Evolutionary conservation across 2,797 vertebrate genomes (phyloP), one percentile per base, ranked within the genome.

Genomic region (Liparis tanakae): DNA sequence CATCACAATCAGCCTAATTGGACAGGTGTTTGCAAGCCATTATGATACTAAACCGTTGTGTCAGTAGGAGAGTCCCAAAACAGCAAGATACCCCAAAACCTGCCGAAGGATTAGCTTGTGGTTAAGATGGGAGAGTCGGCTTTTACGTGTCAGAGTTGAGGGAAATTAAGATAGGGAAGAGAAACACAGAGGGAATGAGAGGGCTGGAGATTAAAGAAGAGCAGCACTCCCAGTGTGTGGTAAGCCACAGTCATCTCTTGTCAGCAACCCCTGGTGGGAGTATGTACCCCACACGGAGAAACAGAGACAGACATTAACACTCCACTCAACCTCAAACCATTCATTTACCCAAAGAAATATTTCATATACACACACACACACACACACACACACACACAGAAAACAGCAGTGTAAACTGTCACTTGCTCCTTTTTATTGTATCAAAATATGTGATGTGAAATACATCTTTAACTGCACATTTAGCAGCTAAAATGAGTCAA

Each of bases 1-100:
- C 84, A 87, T 91, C 89, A 87, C 85, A 91, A 89, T 91, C 89
- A 91, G 84, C 74, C 89, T 92, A 92, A 94, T 93, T 94, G 89
- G 91, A 93, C 91, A 92, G 92, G 91, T 94, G 90, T 91, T 92
- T 89, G 85, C 76, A 46, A 87, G 78, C 80, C 87, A 91, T 92
- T 90, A 92, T 90, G 86, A 91, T 86, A 84, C 87, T 89, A 93
- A 92, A 93, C 78, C 73, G 59, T 83, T 75, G 67, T 87, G 89
- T 92, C 89, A 91, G 79, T 63, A 81, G 80, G 86, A 87, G 90
- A 88, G 79, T 75, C 88, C 86, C 71, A 81, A 88, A 92, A 88
- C 90, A 91, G 91, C 90, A 82, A 10, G 83, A 87, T 61, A 72
- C 82, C 82, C 71, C 70, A 80, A 87, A 80, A 89, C 86, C 88